These are phyloP conservation scores for Mya arenaria DNA, from an alignment of 1,140 invertebrate genomes.

Conservation along the genomic window DNA sequence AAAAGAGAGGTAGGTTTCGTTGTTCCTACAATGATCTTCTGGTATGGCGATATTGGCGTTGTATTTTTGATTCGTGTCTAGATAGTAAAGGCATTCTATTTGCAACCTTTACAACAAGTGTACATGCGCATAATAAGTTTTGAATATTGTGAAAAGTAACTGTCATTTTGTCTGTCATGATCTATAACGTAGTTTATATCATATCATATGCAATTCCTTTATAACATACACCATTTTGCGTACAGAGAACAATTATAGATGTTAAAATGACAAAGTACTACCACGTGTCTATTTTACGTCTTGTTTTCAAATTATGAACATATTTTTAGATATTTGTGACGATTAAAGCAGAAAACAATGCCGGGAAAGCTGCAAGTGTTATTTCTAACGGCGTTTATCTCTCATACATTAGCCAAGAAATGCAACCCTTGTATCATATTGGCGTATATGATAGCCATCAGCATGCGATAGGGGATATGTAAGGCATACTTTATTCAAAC, in stretches of 20 bases:
- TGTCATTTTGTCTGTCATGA: not conserved
- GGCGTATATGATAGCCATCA: constrained; percentile 54
- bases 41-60: not conserved
- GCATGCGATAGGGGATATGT: constrained; percentile 56
- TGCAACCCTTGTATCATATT: constrained; percentile 47
- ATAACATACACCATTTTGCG: not conserved
- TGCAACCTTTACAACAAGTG: not conserved
- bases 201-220: not conserved
- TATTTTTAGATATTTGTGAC: constrained; percentile 59
- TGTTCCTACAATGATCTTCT: not conserved
- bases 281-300: not conserved
- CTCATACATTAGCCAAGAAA: constrained; percentile 60
- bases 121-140: not conserved
- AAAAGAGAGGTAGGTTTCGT: constrained; percentile 50
- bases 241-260: not conserved
- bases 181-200: not conserved
- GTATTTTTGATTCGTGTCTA: not conserved
- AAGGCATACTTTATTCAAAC: constrained; percentile 6
- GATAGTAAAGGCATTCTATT: not conserved
- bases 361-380: constrained; percentile 49
- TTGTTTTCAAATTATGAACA: not conserved
- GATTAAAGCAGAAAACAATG: constrained; percentile 60
- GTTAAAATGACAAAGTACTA: not conserved
- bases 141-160: not conserved
- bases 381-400: constrained; percentile 64